Evolutionary conservation across 2,888 invertebrate genomes (phyloP).

Genomic region (Chirona hameri): DNA sequence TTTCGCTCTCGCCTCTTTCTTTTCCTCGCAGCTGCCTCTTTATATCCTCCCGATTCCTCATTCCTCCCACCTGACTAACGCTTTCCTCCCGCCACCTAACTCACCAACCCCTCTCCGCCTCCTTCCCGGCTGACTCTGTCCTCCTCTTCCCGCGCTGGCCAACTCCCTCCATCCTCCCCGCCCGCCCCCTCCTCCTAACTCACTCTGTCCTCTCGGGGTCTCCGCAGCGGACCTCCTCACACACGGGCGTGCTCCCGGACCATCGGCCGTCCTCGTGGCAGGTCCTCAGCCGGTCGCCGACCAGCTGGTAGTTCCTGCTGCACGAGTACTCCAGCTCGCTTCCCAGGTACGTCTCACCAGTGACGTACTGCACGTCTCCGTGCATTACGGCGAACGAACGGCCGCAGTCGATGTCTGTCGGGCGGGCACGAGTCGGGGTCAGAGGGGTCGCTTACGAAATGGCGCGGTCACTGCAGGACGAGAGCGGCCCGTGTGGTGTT

Average conservation of each 20-base stretch:
- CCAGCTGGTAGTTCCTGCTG: conserved; percentile 70
- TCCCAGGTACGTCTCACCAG: conserved; percentile 70
- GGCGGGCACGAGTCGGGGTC: conserved; percentile 5
- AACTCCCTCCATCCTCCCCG: background rate
- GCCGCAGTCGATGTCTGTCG: conserved; percentile 80
- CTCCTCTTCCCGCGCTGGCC: background rate
- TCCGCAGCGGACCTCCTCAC: conserved; percentile 85
- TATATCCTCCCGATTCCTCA: too few species aligned
- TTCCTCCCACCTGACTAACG: too few species aligned
- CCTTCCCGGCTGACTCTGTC: background rate
- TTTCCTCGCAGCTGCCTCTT: too few species aligned
- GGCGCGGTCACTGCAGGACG: too few species aligned
- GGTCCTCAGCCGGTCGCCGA: conserved; percentile 66
- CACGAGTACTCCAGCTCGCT: conserved; percentile 78
- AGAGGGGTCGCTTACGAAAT: too few species aligned
- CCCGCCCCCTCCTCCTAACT: conserved; percentile 6
- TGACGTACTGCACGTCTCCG: conserved; percentile 69
- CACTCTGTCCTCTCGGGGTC: conserved; percentile 74
- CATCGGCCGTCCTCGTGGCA: conserved; percentile 74
- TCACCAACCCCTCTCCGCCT: too few species aligned
- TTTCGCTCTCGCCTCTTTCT: too few species aligned
- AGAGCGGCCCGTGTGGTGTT: too few species aligned
- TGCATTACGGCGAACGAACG: conserved; percentile 73
- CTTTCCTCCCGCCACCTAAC: too few species aligned
- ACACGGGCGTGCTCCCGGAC: conserved; percentile 79